These are phyloP conservation scores for Operophtera brumata DNA, from an alignment of 2,888 invertebrate genomes.

Conservation along the genomic window DNA sequence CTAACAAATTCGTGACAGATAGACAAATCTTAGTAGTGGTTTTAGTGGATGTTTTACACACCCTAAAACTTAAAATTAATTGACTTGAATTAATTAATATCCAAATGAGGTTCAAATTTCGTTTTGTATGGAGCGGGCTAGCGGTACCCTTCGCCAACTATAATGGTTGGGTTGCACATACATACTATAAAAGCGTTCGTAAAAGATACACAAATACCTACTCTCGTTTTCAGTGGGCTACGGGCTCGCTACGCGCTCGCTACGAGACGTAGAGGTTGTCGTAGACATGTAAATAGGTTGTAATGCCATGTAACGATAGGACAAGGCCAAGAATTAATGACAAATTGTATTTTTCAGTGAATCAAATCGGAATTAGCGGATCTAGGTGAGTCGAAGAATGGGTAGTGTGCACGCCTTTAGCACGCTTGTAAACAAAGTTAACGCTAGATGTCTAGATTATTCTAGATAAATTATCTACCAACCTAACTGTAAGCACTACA, in stretches of 20 bases:
- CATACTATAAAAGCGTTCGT: no score
- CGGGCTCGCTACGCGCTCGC: background rate
- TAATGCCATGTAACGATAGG: background rate
- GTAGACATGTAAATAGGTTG: no score
- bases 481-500: background rate
- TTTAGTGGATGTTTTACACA: no score
- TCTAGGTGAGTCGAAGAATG: conserved; percentile 65
- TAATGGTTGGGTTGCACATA: no score
- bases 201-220: no score
- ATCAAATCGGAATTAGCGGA: conserved; percentile 73
- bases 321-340: conserved; percentile 33
- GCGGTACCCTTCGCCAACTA: no score
- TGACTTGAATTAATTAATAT: no score
- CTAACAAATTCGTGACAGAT: background rate
- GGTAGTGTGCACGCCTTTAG: conserved; percentile 51
- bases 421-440: conserved; percentile 40
- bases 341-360: conserved; percentile 71
- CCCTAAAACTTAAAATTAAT: no score
- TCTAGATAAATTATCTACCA: background rate
- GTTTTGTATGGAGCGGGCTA: no score
- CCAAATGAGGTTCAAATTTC: no score
- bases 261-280: conserved; percentile 11
- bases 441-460: conserved; percentile 11
- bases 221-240: background rate
- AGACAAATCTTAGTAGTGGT: no score